Percentiles rank a stretch among this genome's conserved stretches.
Conservation (phyloP, 2,888 invertebrate species). For the Epinotia nisella region DNA sequence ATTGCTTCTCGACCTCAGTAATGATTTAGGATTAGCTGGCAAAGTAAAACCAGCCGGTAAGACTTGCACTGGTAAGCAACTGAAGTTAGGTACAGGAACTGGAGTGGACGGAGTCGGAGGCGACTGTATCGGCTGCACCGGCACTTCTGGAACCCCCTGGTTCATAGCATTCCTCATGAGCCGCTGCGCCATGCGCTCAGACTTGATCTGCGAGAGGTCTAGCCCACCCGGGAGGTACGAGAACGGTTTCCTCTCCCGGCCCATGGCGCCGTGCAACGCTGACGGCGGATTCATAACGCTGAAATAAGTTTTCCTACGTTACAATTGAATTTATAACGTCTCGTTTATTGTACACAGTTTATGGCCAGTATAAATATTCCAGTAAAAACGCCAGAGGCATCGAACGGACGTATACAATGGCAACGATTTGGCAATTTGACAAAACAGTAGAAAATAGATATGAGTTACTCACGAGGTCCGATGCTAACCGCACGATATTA, state of each 20-base stretch:
- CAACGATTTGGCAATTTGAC: slow-evolving; percentile 75
- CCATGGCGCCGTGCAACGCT: slow-evolving; percentile 94
- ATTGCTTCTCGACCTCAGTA: slow-evolving; percentile 74
- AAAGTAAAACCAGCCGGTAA: slow-evolving; percentile 86
- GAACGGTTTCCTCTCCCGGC: slow-evolving; percentile 97
- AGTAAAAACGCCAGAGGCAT: slow-evolving; percentile 58
- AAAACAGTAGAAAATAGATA: slow-evolving; percentile 74
- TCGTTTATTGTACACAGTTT: slow-evolving; percentile 50
- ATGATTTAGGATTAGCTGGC: slow-evolving; percentile 87
- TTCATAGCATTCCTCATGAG: slow-evolving; percentile 83
- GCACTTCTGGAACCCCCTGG: slow-evolving; percentile 89
- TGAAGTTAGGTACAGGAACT: slow-evolving; percentile 74
- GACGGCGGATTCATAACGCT: slow-evolving; percentile 89
- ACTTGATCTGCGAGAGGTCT: slow-evolving; percentile 95
- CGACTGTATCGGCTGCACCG: slow-evolving; percentile 79
- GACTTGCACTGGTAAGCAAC: slow-evolving; percentile 81
- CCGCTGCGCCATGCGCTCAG: slow-evolving; percentile 94
- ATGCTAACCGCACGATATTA: slow-evolving; percentile 63
- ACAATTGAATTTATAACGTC: slow-evolving; percentile 47
- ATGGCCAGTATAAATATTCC: slow-evolving; percentile 57
- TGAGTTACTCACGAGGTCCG: slow-evolving; percentile 74
- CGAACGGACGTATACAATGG: slow-evolving; percentile 50
- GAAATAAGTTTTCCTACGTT: slow-evolving; percentile 67
- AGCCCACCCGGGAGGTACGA: slow-evolving; percentile 97
- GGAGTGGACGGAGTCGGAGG: slow-evolving; percentile 80